Percentiles rank a stretch among this genome's conserved stretches.
These are phyloP conservation scores for Oophaga pumilio DNA, from an alignment of 2,113 vertebrate genomes.

Conservation along the genomic window DNA sequence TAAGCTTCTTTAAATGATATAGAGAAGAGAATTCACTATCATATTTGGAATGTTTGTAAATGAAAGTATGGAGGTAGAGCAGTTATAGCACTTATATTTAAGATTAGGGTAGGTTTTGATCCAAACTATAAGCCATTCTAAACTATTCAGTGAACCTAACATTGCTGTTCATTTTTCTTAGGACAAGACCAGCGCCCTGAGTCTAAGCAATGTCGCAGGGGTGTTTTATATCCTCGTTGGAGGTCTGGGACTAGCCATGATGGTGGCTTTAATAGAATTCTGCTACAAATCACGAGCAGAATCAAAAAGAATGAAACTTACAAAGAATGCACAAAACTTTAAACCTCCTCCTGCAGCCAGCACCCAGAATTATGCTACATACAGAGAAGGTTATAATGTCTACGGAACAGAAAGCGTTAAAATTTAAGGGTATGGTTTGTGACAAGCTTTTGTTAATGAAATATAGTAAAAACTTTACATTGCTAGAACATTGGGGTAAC, in stretches of 20 bases:
- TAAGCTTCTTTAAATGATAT: neutral
- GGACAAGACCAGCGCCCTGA: constrained; percentile 99
- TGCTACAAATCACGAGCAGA: constrained; percentile 99
- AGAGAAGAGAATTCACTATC: neutral
- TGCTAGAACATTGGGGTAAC: neutral
- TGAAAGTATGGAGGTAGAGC: neutral
- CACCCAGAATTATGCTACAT: constrained; percentile 99
- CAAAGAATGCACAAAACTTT: constrained; percentile 99
- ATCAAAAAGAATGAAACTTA: constrained; percentile 98
- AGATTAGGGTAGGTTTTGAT: constrained; percentile 61
- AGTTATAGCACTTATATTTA: neutral
- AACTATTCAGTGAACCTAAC: constrained; percentile 72
- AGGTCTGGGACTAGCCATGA: constrained; percentile 98
- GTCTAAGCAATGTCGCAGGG: constrained; percentile 98
- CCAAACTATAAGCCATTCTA: neutral
- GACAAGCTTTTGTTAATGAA: constrained; percentile 50
- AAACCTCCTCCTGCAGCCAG: constrained; percentile 94
- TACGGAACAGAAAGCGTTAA: constrained; percentile 99
- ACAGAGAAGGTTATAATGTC: constrained; percentile 99
- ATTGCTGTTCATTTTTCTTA: constrained; percentile 85
- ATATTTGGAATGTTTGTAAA: neutral
- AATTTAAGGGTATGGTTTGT: constrained; percentile 90
- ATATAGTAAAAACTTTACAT: neutral
- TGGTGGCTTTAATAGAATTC: constrained; percentile 99
- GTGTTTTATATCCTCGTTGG: constrained; percentile 99